Percentiles rank a stretch among this genome's conserved stretches.
phyloP scores from a whole-genome alignment of 2,888 invertebrate species.

The Azorinus chamasolen region DNA sequence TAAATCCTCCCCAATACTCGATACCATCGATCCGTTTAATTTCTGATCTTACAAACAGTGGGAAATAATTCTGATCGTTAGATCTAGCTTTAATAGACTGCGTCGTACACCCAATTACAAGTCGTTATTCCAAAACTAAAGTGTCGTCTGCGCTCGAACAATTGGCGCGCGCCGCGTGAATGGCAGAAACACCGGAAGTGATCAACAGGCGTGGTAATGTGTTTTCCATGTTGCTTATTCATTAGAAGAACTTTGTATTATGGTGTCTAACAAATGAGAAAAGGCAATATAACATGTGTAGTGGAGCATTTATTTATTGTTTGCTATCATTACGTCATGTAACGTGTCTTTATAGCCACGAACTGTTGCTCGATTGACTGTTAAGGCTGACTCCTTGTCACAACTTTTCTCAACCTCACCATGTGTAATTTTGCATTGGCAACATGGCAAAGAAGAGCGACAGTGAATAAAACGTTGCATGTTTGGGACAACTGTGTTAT shows the following conservation, averaged over 20 bases:
- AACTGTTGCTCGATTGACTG: slow-evolving; percentile 1
- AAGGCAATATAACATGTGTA: slow-evolving; percentile 56
- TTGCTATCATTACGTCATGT: slow-evolving; percentile 25
- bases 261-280: slow-evolving; percentile 64
- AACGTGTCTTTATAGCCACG: slow-evolving; percentile 2
- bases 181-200: slow-evolving; percentile 62
- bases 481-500: too few species aligned
- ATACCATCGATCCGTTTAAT: too few species aligned
- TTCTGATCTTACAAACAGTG: slow-evolving; percentile 56
- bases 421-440: too few species aligned
- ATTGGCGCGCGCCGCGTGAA: slow-evolving; percentile 64
- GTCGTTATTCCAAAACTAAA: slow-evolving; percentile 67
- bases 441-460: too few species aligned
- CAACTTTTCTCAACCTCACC: too few species aligned
- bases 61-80: slow-evolving; percentile 58
- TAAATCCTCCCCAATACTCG: too few species aligned
- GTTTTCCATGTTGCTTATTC: slow-evolving; percentile 67
- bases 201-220: slow-evolving; percentile 66
- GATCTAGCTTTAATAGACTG: slow-evolving; percentile 63
- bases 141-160: slow-evolving; percentile 62
- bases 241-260: slow-evolving; percentile 64
- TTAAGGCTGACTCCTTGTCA: too few species aligned
- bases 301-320: slow-evolving; percentile 56
- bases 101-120: slow-evolving; percentile 65
- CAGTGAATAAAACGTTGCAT: too few species aligned